Evolutionary conservation across 2,113 vertebrate species (phyloP), one percentile per base, ranked within the genome.

Genomic region (Capricornis sumatraensis): DNA sequence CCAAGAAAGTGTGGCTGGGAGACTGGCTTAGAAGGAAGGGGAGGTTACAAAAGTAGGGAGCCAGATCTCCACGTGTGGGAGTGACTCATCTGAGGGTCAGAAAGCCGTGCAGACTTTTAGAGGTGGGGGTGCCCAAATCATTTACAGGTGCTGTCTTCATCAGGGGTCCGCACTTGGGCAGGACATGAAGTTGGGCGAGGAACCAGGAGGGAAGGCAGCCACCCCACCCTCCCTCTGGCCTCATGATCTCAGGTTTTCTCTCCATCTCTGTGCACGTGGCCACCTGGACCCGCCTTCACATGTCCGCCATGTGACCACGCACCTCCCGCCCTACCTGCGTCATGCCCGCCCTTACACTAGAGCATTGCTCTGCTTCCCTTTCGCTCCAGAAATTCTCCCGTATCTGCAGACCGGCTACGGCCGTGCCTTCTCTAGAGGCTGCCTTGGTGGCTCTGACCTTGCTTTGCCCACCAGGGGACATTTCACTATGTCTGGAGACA

Each of bases 311-410:
- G 2, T 28, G 47, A 7, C 76, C 91, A n/a, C 36, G 2, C 1
- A 9, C 82, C 10, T 36, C 7, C 17, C 8, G 8, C 33, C 2
- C 0, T 7, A 1, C 81, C 17, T 36, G 5, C 2, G 21, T 23
- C 60, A 2, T 43, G n/a, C 21, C 15, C 14, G 1, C 2, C 17
- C 36, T n/a, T 15, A 14, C 25, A 33, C 4, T 3, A 14, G 36
- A 45, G 40, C 33, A 23, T 50, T 4, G 43, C 3, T 27, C 47
- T 0, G 0, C 17, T 67, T 53, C 17, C 21, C 28, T 36, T 50
- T 25, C 8, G 30, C 28, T n/a, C 33, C 9, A 2, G n/a, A 12
- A 36, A 30, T 36, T 28, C 74, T 50, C 30, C 85, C 1, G 0
- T 2, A 13, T 28, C 33, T 82, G 55, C 0, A 25, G 83, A 43